Evolutionary conservation across 2,113 vertebrate species (phyloP), one percentile per base, ranked within the genome.

Genomic region (Brienomyrus brachyistius): DNA sequence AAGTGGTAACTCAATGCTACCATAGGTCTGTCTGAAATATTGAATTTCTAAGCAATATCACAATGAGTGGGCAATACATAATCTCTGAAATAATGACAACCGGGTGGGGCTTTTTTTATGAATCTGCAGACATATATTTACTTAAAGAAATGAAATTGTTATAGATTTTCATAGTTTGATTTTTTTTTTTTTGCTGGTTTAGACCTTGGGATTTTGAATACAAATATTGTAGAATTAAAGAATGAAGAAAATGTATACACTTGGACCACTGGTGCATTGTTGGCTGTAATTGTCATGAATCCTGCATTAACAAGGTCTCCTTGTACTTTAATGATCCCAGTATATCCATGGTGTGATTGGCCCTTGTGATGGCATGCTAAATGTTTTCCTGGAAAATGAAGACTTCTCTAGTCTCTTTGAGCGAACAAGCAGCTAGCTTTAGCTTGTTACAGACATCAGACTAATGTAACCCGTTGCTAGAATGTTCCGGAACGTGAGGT

Each of bases 1-100:
- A 43, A 80, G 74, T 70, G 62, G 15, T 17, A n/a, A 80, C 35
- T 43, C 74, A 80, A 80, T 80, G 19, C 35, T 80, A 80, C 74
- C 35, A 35, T 80, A 80, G 35, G 74, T 80, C 17, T 13, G 2
- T 43, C 74, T 80, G 74, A 80, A 80, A 43, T 80, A 80, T 43
- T 80, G 74, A 80, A 19, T 80, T 80, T 80, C 74, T 80, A 80
- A 80, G 74, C 74, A 80, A 43, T 80, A 80, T 80, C 31, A 80
- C 74, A 80, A 43, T 43, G 35, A 77, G 70, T 7, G 31, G 70
- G 70, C 70, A 77, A 77, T 77, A 40, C n/a, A 77, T 77, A 77
- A 66, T 66, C 62, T 10, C 62, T 66, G 62, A 27, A 66, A 66
- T 31, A 66, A 40, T 77, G 31, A 77, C 31, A 77, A 35, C 70